Base-by-base conservation (phyloP, 2,113 vertebrate genomes). In the Opisthocomus hoazin region DNA sequence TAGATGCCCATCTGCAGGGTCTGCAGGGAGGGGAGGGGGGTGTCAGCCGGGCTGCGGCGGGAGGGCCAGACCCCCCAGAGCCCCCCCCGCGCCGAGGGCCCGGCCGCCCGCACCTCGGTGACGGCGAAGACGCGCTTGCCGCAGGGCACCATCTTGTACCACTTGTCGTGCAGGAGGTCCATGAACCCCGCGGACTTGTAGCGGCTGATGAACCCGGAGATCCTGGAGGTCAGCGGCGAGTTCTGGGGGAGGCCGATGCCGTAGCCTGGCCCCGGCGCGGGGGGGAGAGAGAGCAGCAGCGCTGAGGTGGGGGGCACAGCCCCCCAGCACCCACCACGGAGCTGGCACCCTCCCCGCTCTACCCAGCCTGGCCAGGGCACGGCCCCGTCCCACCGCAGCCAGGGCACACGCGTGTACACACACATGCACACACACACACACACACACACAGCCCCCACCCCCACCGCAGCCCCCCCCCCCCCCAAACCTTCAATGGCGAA, bases 101-200 rank as follows among this genome's bases (percentile, higher is more conserved):
- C 1, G 3, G 34, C 8, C 1, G 6, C 17, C 87, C 97, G 66
- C 94, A 99, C 99, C 99, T 99, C 99, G 0, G 99, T 99, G 82
- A 99, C 98, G 0, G 98, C 99, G 11, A 99, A 98, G 75, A 98
- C 98, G 21, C 99, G 97, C 94, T 99, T 99, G 51, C 99, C 99
- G 32, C 99, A 99, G 13, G 99, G 99, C 77, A 99, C 98, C 98
- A 99, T 99, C 97, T 98, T 99, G 98, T 99, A 99, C 99, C 99
- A 99, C 96, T 99, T 99, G 98, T 99, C 99, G 1, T 99, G 99
- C 68, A 99, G 97, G 87, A 99, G 97, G 95, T 99, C 99, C 61
- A 99, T 99, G 98, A 98, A 99, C 2, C 99, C 99, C 0, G 99
- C 98, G 0, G 99, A 99, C 74, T 99, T 99, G 97, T 99, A 99